Base-by-base conservation (phyloP, 2,113 vertebrate species). In the Lichenostomus cassidix region DNA sequence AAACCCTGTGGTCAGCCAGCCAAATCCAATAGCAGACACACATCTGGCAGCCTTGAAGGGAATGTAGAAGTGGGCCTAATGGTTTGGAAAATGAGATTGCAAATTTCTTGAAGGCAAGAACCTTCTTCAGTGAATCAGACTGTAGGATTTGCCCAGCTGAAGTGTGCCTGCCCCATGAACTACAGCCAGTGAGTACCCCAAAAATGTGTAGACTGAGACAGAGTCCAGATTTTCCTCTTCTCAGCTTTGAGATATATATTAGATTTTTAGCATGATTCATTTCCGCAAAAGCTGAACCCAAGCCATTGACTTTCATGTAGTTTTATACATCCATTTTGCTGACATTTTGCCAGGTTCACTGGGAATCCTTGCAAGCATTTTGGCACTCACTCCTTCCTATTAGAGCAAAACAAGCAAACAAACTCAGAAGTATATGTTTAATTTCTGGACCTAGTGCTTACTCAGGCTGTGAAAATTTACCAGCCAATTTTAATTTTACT, bases 401-500 rank as follows among this genome's bases (percentile, higher is more conserved):
- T 94, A 52, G 69, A 87, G 77, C 76, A 91, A 94, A 97, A 91
- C 86, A 95, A 92, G 90, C 91, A 92, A 93, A 90, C 86, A 96
- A 87, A 84, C 64, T 94, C 60, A 63, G 50, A 88, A 89, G 35
- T 93, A 76, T 33, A 64, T 56, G 44, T 93, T 94, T 81, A 76
- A 89, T 83, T 97, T 89, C 52, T 81, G 65, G 25, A 53, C 28
- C 50, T 81, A 82, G 80, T 64, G 35, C 73, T 79, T 81, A 69
- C 37, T 96, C 76, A 83, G 56, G 23, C 68, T 84, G 90, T 80
- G 88, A 86, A 93, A 92, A 89, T 67, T 46, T n/a, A 75, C 77
- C 60, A 73, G 52, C 60, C 60, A 78, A n/a, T 92, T 94, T 80
- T 71, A 49, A 71, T 89, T 83, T 81, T 58, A 29, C 15, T 37